Percentiles rank a stretch among this genome's conserved stretches.
Evolutionary conservation across 2,797 vertebrate genomes (phyloP).

Genomic region (Hemitrygon akajei): DNA sequence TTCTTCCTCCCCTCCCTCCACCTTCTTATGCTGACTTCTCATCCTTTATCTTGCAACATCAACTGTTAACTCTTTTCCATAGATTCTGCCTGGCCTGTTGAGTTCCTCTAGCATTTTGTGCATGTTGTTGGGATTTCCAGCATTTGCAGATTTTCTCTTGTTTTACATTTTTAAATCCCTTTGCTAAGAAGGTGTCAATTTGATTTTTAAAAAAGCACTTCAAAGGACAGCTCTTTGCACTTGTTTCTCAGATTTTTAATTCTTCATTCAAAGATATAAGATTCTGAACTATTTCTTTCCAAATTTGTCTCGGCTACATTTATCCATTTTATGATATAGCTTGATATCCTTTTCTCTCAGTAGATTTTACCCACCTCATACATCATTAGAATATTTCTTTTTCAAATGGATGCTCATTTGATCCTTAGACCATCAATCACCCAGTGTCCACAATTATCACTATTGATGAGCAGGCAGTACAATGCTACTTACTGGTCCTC

Average conservation of each 20-base stretch:
- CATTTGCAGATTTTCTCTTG: too few species aligned
- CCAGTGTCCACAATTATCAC: not conserved
- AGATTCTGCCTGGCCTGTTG: too few species aligned
- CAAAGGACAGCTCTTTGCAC: not conserved
- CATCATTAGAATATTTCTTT: not conserved
- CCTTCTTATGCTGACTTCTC: too few species aligned
- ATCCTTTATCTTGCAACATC: too few species aligned
- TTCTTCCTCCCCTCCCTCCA: too few species aligned
- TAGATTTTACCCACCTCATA: not conserved
- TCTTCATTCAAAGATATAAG: not conserved
- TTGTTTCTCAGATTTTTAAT: not conserved
- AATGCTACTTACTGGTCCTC: slow-evolving; percentile 75
- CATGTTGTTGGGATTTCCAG: too few species aligned
- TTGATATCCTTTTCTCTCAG: not conserved
- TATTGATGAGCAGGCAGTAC: not conserved
- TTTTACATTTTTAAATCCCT: not conserved
- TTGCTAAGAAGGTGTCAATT: not conserved
- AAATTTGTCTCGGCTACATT: not conserved
- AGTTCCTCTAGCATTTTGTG: too few species aligned
- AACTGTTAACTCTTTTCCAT: too few species aligned
- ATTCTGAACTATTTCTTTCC: not conserved
- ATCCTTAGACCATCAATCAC: not conserved
- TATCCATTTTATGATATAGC: not conserved
- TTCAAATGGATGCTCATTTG: not conserved
- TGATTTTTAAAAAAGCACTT: not conserved